Base-by-base conservation (phyloP, 2,888 invertebrate genomes). In the Timandra comae region DNA sequence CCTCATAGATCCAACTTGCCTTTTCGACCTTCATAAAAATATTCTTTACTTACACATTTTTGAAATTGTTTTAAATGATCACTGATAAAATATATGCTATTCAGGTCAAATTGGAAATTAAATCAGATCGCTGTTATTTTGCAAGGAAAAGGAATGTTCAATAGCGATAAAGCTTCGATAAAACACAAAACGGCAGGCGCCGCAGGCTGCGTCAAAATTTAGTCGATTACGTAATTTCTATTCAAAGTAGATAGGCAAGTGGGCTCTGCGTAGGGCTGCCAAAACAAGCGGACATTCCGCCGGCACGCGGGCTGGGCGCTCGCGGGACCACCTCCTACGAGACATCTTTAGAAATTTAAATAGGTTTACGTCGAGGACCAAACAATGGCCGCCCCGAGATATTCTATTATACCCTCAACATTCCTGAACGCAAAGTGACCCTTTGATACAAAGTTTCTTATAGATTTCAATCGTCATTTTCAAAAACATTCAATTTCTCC, bases 181-280 rank as follows among this genome's bases (percentile, higher is more conserved):
- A 64, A 59, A 55, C 50, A 59, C 44, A 48, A 50, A 56, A 42
- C 32, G 41, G 40, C 39, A 43, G 41, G 43, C 38, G 50, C 50
- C 54, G 42, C 53, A 56, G 58, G 60, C 59, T 65, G 63, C 62
- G 65, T 68, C 63, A 59, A 68, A 67, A 64, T 71, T 62, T 57
- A 51, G 51, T 46, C 61, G 66, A 72, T 72, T 63, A 56, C 65
- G 65, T 67, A 63, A 73, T 75, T 73, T 67, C 65, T 64, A 74
- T 78, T 77, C 73, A 72, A 73, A 74, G 63, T 64, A 64, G 54
- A 64, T 50, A 49, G 49, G 49, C 49, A 41, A 63, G 47, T 49
- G 44, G 47, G 51, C 56, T 41, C 55, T 40, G 38, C 44, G 45
- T 49, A 57, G 56, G 58, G 53, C 40, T 59, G 56, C 48, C 56